These are phyloP conservation scores for Triplophysa tibetana DNA, from an alignment of 2,113 vertebrate genomes.

Conservation along the genomic window DNA sequence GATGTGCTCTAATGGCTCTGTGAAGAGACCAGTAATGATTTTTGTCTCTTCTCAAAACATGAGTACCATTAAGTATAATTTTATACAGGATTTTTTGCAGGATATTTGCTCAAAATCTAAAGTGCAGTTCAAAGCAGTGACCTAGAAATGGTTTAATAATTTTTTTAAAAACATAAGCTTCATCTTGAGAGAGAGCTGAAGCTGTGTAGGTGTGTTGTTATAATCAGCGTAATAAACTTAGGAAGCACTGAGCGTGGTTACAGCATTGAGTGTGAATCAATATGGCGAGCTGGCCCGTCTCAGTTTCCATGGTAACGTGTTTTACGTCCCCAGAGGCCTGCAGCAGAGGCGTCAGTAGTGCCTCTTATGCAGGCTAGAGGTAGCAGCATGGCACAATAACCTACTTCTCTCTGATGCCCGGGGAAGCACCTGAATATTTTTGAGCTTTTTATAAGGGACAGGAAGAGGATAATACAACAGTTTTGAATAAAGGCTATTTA, in stretches of 20 bases:
- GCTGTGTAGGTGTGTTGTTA: background rate
- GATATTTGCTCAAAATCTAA: background rate
- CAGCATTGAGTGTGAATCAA: constrained; percentile 54
- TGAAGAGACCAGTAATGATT: background rate
- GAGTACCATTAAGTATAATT: background rate
- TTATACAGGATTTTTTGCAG: background rate
- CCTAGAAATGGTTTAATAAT: background rate
- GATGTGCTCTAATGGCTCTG: background rate
- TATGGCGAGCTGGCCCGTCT: constrained; percentile 51
- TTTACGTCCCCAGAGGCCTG: constrained; percentile 42
- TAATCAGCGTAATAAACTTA: constrained; percentile 20
- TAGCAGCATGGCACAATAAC: constrained; percentile 74
- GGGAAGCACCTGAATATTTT: constrained; percentile 3
- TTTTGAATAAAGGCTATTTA: background rate
- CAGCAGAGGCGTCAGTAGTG: constrained; percentile 47
- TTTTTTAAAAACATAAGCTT: background rate
- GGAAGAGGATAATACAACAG: background rate
- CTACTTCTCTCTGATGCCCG: constrained; percentile 59
- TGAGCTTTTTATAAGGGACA: constrained; percentile 20
- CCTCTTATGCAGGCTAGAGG: constrained; percentile 52
- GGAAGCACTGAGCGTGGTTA: constrained; percentile 14
- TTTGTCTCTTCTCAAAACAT: background rate
- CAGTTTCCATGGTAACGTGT: constrained; percentile 70
- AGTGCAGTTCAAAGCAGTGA: constrained; percentile 6
- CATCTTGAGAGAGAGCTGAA: background rate